These are phyloP conservation scores for Octodon degus DNA, from an alignment of 2,113 vertebrate species.

Conservation along the genomic window DNA sequence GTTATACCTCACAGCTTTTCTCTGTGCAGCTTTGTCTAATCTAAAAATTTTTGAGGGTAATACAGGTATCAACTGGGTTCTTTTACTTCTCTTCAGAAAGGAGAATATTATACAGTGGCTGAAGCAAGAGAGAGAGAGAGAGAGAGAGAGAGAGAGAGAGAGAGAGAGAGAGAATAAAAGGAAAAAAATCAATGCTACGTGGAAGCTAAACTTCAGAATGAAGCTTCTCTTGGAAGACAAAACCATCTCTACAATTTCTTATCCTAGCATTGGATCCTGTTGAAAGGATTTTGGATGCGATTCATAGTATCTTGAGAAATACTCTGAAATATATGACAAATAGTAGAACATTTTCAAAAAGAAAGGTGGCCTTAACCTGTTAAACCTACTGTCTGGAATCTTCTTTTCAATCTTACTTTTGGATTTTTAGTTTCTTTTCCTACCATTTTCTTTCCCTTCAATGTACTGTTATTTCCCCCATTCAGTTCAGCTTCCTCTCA, in stretches of 20 bases:
- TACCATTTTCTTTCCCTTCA: neutral
- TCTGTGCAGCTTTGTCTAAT: neutral
- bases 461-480: neutral
- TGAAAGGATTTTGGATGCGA: neutral
- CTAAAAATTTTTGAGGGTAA: neutral
- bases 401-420: slow-evolving; percentile 12
- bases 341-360: neutral
- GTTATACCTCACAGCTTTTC: neutral
- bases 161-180: neutral
- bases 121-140: neutral
- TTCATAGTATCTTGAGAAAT: neutral
- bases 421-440: neutral
- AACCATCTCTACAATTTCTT: neutral
- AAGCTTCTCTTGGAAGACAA: neutral
- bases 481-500: neutral
- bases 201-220: slow-evolving; percentile 18
- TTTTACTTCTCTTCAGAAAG: neutral
- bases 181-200: neutral
- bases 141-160: too few relatives aligned
- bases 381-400: neutral
- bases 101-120: neutral
- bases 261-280: neutral
- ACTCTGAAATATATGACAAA: neutral
- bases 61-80: neutral
- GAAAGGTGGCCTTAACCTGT: neutral